Percentiles rank a stretch among this genome's conserved stretches.
Conservation (phyloP, 1,140 invertebrate species). For the Drosophila fuyamai region DNA sequence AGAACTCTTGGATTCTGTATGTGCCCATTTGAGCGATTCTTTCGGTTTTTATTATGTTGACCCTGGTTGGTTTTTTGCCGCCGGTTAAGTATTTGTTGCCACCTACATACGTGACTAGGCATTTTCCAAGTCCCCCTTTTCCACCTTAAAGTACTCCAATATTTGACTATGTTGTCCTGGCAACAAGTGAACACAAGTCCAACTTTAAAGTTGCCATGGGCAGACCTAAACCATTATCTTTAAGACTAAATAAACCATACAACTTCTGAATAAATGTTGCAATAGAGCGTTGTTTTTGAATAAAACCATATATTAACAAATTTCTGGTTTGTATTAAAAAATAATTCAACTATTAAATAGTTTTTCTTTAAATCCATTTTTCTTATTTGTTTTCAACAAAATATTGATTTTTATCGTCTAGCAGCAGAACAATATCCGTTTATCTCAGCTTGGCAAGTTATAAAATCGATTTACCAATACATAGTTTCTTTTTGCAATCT, state of each 20-base stretch:
- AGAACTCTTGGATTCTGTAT: conserved; percentile 14
- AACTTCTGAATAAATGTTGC: conserved; percentile 26
- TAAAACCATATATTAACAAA: too few relatives aligned
- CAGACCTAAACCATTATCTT: conserved; percentile 18
- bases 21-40: conserved; percentile 37
- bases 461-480: too few relatives aligned
- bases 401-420: too few relatives aligned
- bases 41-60: conserved; percentile 39
- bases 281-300: too few relatives aligned
- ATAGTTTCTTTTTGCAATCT: too few relatives aligned
- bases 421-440: too few relatives aligned
- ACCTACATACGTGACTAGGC: conserved; percentile 62
- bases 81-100: conserved; percentile 66
- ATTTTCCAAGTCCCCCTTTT: not conserved
- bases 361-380: too few relatives aligned
- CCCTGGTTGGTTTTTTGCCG: conserved; percentile 46
- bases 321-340: too few relatives aligned
- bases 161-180: conserved; percentile 20
- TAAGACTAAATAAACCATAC: conserved; percentile 33
- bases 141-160: not conserved
- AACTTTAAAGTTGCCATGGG: conserved; percentile 48
- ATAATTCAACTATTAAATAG: too few relatives aligned
- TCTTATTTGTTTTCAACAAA: too few relatives aligned
- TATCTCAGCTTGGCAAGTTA: too few relatives aligned
- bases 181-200: conserved; percentile 48